Evolutionary conservation across 2,113 vertebrate species (phyloP).

Genomic region (Toxostoma redivivum): DNA sequence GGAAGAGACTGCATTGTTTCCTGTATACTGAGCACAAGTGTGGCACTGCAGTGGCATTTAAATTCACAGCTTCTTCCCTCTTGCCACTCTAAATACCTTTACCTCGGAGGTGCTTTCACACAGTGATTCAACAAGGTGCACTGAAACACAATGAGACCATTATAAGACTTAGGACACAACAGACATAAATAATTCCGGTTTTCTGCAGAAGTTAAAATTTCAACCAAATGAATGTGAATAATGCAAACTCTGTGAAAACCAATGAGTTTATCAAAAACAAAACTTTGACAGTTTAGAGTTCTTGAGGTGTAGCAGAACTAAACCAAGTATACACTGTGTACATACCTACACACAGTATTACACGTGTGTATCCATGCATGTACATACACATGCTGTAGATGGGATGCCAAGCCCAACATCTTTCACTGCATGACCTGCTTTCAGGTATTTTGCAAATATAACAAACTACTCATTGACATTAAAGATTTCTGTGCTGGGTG

Average conservation of each 20-base stretch:
- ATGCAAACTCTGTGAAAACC: not conserved
- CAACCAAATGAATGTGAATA: not conserved
- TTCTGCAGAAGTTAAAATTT: not conserved
- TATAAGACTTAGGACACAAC: not conserved
- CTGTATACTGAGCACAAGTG: not conserved
- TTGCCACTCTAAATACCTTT: not conserved
- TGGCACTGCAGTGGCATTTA: not conserved
- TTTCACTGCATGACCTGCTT: not conserved
- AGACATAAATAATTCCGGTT: not conserved
- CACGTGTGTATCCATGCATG: not conserved
- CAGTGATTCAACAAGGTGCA: not conserved
- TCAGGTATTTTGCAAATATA: not conserved
- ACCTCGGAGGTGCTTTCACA: not conserved
- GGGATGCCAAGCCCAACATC: not conserved
- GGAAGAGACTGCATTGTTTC: not conserved
- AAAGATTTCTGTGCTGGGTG: not conserved
- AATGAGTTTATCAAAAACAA: not conserved
- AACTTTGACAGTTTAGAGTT: not conserved
- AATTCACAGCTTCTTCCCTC: not conserved
- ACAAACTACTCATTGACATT: not conserved
- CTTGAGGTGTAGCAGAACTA: not conserved
- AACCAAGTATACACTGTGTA: not conserved
- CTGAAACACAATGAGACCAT: not conserved
- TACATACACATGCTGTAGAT: not conserved
- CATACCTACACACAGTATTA: not conserved